Base-by-base conservation (phyloP, 1,140 invertebrate species). In the Heliconius himera region DNA sequence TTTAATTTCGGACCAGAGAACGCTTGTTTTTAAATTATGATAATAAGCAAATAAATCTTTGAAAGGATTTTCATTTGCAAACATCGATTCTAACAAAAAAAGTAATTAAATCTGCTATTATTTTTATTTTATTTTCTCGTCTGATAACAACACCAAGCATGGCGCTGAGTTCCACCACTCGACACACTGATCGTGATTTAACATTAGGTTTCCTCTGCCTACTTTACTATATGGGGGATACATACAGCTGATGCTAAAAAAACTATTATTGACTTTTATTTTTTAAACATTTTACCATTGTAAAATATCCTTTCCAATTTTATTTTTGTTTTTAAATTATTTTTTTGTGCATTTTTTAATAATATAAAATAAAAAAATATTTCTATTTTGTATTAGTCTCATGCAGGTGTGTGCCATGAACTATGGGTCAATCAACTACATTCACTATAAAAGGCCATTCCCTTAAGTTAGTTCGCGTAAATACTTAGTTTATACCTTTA, bases 401-500 rank as follows among this genome's bases (percentile, higher is more conserved):
- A 29, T n/a, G 56, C 38, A 54, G 29, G 38, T 36, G 29, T 72
- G 20, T 70, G 33, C 56, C 75, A 29, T 77, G 56, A 77, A 72
- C 70, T 77, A 49, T 29, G 51, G 76, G 76, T 77, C 76, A 77
- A 77, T 46, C 38, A 70, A 51, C 76, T 71, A 51, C 76, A 70
- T 77, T 77, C 76, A 77, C 76, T 77, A 26, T 54, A 77, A 72
- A 72, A 49, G 41, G 71, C 41, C 33, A 36, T 70, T 76, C 36
- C 29, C 73, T 74, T 51, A 26, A 51, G 54, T 29, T 8, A 36
- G 38, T 22, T 26, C 20, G 36, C n/a, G 11, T 51, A 73, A 77
- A 73, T 29, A 54, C 22, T 77, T 77, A 20, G 20, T 77, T n/a
- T 56, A n/a, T 66, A 66, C 60, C 22, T 66, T 66, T 29, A 29